Conservation (phyloP, 1,140 invertebrate species). For the Zaprionus lachaisei region DNA sequence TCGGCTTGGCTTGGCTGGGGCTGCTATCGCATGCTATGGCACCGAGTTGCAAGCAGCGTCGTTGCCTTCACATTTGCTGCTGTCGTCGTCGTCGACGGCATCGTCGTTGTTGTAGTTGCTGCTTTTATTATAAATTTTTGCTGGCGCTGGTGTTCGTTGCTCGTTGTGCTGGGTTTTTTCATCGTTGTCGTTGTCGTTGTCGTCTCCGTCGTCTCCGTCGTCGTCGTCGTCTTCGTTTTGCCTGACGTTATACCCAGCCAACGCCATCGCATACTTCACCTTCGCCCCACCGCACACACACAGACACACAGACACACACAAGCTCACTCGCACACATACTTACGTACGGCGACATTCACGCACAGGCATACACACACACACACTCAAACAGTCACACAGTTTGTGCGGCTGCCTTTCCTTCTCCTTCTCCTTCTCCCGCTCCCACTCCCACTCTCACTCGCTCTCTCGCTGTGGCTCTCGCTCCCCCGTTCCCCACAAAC, state of each 20-base stretch:
- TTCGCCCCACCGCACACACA: constrained; percentile 72
- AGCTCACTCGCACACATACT: constrained; percentile 32
- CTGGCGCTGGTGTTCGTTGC: constrained; percentile 65
- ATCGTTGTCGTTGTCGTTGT: constrained; percentile 1
- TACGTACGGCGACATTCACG: constrained; percentile 22
- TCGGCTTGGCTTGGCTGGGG: constrained; percentile 1
- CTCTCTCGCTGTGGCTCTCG: constrained; percentile 12
- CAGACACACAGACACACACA: constrained; percentile 31
- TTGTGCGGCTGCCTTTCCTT: constrained; percentile 58
- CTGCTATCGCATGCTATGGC: constrained; percentile 5
- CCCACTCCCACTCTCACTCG: constrained; percentile 13
- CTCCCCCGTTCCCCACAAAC: constrained; percentile 32
- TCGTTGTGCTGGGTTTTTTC: constrained; percentile 48
- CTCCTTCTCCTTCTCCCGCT: constrained; percentile 2
- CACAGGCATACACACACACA: constrained; percentile 8
- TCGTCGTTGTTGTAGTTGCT: constrained; percentile 42
- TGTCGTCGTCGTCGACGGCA: constrained; percentile 36
- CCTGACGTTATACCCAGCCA: constrained; percentile 61
- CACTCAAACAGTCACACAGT: constrained; percentile 57
- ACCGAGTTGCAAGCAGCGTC: constrained; percentile 61
- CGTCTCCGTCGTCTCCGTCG: constrained; percentile 38
- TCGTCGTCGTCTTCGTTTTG: constrained; percentile 57
- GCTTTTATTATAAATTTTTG: constrained; percentile 77
- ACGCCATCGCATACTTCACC: constrained; percentile 79
- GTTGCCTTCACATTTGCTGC: constrained; percentile 41